A percentile compares a stretch with the other conserved stretches of the same genome.
Conservation (phyloP, 2,797 vertebrate genomes). For the Sarcoramphus papa region DNA sequence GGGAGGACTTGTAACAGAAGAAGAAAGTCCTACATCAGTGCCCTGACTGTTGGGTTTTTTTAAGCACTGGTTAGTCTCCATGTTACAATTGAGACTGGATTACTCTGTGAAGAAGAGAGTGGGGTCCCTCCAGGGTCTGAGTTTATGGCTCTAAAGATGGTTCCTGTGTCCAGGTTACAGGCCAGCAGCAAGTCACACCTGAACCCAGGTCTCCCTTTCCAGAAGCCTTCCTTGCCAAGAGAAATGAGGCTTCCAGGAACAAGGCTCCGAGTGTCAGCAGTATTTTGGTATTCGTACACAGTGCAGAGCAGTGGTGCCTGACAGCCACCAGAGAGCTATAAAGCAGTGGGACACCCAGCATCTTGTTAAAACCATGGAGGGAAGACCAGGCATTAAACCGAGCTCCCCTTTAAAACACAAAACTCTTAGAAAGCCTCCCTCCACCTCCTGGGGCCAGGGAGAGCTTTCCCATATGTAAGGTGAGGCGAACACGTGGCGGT, state of each 20-base stretch:
- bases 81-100: neutral
- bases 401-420: neutral
- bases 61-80: neutral
- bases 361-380: fast-evolving
- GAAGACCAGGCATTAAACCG: neutral
- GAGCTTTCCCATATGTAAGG: fast-evolving
- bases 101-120: neutral
- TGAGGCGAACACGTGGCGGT: fast-evolving
- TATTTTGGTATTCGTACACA: neutral
- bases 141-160: neutral
- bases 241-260: neutral
- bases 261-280: neutral
- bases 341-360: neutral
- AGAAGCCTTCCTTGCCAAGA: neutral
- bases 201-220: neutral
- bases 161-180: neutral
- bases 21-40: neutral
- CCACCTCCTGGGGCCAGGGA: neutral
- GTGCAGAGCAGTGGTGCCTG: fast-evolving
- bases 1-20: neutral
- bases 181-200: neutral
- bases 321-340: neutral
- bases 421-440: neutral
- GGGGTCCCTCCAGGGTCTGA: neutral
- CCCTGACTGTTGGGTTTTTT: neutral